Conservation (phyloP, 2,888 invertebrate genomes). For the Cephonodes hylas region DNA sequence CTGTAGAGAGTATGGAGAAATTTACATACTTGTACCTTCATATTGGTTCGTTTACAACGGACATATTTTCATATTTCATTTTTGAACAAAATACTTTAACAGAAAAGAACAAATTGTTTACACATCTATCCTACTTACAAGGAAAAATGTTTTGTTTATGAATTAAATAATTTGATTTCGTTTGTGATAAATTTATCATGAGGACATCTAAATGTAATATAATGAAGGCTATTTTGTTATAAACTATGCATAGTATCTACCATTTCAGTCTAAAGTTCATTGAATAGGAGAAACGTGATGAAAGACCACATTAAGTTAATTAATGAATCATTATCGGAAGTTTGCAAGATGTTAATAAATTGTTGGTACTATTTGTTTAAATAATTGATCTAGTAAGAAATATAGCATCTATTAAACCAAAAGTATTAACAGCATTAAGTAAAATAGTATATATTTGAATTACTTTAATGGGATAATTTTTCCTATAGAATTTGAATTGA, state of each 20-base stretch:
- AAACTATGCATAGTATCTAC: not conserved
- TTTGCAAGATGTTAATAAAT: too few species aligned
- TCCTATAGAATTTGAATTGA: too few species aligned
- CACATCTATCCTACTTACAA: not conserved
- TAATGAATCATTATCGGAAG: too few species aligned
- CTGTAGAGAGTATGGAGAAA: too few species aligned
- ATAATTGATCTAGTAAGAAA: too few species aligned
- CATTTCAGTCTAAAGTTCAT: not conserved
- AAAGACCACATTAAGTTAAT: not conserved
- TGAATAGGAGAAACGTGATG: not conserved
- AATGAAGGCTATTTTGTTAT: not conserved
- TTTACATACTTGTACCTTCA: too few species aligned
- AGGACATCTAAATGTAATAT: not conserved
- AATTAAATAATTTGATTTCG: not conserved
- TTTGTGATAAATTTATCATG: not conserved
- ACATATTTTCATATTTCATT: not conserved
- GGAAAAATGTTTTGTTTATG: not conserved
- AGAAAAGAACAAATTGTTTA: not conserved
- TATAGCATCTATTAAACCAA: too few species aligned
- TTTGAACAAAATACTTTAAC: not conserved
- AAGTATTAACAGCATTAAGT: too few species aligned
- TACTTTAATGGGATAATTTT: too few species aligned
- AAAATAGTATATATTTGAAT: too few species aligned
- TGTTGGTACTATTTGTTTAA: too few species aligned
- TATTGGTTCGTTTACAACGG: not conserved